These are phyloP conservation scores for Coelinius sp. DNA, from an alignment of 2,888 invertebrate genomes.

Conservation along the genomic window DNA sequence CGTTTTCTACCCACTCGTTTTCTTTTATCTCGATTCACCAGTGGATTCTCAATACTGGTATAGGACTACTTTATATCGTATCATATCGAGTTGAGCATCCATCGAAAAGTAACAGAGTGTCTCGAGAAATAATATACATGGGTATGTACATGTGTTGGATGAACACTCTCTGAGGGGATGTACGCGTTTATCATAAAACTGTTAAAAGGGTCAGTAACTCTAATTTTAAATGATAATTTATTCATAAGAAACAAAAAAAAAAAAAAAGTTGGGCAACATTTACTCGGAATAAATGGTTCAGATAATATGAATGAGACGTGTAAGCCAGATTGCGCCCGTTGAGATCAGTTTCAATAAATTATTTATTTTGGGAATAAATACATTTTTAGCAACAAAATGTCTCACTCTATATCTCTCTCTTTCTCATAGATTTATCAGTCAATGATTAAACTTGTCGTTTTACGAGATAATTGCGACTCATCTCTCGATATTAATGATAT, in stretches of 20 bases:
- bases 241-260: background rate
- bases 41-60: constrained; percentile 45
- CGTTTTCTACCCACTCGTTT: constrained; percentile 68
- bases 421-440: background rate
- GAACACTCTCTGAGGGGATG: too few relatives aligned
- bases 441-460: background rate
- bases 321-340: too few relatives aligned
- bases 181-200: background rate
- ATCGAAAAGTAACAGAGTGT: constrained; percentile 67
- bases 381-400: too few relatives aligned
- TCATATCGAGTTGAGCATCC: constrained; percentile 70
- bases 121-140: constrained; percentile 46
- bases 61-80: constrained; percentile 45
- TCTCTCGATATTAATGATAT: background rate
- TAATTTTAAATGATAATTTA: background rate
- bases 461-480: background rate
- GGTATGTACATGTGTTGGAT: background rate
- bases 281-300: background rate
- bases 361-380: background rate
- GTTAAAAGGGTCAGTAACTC: background rate
- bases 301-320: too few relatives aligned
- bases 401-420: too few relatives aligned
- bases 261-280: too few relatives aligned
- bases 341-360: background rate
- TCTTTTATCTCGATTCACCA: constrained; percentile 69